Conservation (phyloP, 2,797 vertebrate genomes). For the Prunella strophiata region DNA sequence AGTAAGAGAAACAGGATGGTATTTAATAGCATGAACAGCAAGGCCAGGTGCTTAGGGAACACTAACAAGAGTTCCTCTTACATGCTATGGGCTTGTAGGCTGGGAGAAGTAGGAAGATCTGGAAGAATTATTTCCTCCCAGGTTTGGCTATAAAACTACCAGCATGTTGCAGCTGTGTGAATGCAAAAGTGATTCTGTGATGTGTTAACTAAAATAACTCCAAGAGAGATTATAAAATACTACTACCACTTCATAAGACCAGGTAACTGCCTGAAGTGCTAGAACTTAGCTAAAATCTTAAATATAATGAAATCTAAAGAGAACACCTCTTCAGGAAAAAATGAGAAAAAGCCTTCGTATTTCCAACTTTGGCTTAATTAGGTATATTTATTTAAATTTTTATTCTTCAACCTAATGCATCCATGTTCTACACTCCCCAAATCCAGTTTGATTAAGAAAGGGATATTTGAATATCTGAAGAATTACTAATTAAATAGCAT, state of each 20-base stretch:
- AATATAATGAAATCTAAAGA: not conserved
- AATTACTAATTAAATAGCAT: not conserved
- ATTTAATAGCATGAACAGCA: not conserved
- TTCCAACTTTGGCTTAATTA: not conserved
- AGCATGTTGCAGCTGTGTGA: accelerated
- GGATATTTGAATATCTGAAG: not conserved
- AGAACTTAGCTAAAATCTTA: not conserved
- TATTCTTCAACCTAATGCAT: not conserved
- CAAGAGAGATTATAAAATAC: not conserved
- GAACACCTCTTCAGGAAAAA: not conserved
- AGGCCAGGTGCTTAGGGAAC: not conserved
- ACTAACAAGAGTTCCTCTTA: not conserved
- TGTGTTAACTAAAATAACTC: not conserved
- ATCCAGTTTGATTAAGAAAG: not conserved
- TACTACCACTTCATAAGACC: not conserved
- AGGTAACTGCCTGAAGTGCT: not conserved
- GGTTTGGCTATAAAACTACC: not conserved
- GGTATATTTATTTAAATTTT: not conserved
- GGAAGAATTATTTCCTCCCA: not conserved
- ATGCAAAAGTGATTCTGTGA: not conserved
- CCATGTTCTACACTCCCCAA: not conserved
- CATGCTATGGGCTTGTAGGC: not conserved
- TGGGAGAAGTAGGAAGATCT: not conserved
- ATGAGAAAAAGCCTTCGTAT: not conserved
- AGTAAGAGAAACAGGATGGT: not conserved